Conservation (phyloP, 2,888 invertebrate genomes). For the Fissipunctia ypsillon region DNA sequence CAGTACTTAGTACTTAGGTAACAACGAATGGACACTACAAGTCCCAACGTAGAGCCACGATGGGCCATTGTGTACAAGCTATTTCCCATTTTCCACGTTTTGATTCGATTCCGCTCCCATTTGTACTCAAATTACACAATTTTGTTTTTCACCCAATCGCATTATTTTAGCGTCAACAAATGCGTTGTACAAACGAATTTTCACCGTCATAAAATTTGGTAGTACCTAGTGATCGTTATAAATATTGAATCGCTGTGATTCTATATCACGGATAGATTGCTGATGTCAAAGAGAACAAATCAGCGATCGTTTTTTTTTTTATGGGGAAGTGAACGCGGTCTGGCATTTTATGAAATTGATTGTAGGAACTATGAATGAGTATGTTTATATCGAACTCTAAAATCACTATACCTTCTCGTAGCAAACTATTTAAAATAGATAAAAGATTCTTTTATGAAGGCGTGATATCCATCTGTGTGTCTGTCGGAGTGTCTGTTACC, state of each 20-base stretch:
- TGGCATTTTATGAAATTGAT: slow-evolving; percentile 12
- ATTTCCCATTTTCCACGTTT: slow-evolving; percentile 20
- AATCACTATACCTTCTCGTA: background rate
- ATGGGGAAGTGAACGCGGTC: background rate
- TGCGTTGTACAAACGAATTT: slow-evolving; percentile 61
- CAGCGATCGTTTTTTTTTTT: slow-evolving; percentile 34
- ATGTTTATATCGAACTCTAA: rapidly evolving
- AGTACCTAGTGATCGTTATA: slow-evolving; percentile 65
- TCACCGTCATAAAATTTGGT: slow-evolving; percentile 65
- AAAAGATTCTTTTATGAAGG: background rate
- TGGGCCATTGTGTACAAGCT: background rate
- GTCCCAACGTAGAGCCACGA: background rate
- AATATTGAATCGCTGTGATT: slow-evolving; percentile 56
- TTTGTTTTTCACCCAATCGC: slow-evolving; percentile 31
- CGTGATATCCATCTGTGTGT: background rate
- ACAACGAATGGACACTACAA: slow-evolving; percentile 13
- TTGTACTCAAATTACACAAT: slow-evolving; percentile 14
- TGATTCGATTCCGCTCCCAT: slow-evolving; percentile 21
- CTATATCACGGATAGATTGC: slow-evolving; percentile 41
- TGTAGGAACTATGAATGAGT: background rate
- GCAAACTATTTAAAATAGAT: background rate
- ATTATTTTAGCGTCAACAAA: slow-evolving; percentile 52
- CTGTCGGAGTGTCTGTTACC: background rate
- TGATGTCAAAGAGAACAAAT: slow-evolving; percentile 42
- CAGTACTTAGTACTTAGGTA: slow-evolving; percentile 28